These are phyloP conservation scores for Apodemus sylvaticus DNA, from an alignment of 2,113 vertebrate genomes.

Conservation along the genomic window DNA sequence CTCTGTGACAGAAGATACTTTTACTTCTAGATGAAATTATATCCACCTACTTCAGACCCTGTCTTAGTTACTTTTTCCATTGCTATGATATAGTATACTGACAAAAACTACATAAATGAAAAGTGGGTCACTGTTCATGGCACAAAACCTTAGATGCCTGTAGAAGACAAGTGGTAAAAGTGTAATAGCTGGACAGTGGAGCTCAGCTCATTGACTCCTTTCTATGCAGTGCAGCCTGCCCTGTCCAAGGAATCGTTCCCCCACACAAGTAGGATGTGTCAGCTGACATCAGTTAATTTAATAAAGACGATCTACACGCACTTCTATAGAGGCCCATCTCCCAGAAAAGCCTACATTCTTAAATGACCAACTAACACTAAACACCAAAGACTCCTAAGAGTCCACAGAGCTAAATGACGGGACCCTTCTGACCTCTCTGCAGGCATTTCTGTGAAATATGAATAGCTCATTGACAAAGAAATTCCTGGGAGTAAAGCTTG, in stretches of 20 bases:
- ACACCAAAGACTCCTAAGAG: too few species aligned
- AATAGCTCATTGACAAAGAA: neutral
- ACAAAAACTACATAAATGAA: neutral
- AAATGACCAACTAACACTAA: neutral
- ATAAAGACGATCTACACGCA: neutral
- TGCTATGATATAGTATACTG: too few species aligned
- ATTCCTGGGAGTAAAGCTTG: neutral
- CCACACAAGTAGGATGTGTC: neutral
- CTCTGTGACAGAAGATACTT: neutral
- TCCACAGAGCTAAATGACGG: neutral
- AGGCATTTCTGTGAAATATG: neutral
- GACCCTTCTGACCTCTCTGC: neutral
- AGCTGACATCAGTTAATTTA: neutral
- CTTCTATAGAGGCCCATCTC: neutral
- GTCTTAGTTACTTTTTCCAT: neutral
- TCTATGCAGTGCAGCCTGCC: too few species aligned
- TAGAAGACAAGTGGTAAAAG: neutral
- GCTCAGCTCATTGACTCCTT: neutral
- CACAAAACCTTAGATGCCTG: neutral
- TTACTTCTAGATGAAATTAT: neutral
- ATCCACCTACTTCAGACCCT: neutral
- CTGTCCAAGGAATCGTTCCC: too few species aligned
- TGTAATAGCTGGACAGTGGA: neutral
- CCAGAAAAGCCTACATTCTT: neutral
- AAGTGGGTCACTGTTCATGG: neutral